Conservation (phyloP, 1,140 invertebrate species). For the Chrysopa pallens region DNA sequence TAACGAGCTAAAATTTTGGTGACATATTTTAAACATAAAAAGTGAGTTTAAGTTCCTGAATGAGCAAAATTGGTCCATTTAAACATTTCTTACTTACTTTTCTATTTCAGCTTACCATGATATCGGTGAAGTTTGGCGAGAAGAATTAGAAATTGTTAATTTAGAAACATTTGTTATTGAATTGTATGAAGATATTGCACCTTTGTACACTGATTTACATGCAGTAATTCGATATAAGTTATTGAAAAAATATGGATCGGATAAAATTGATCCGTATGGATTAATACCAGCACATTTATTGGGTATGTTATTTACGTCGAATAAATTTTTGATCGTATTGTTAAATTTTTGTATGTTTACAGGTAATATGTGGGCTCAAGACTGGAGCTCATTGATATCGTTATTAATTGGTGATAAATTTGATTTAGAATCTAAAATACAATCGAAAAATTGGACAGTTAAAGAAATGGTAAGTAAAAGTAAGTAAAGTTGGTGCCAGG, state of each 20-base stretch:
- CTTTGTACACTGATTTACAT: conserved; percentile 50
- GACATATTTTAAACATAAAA: no score
- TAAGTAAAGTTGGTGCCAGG: no score
- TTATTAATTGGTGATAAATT: conserved; percentile 24
- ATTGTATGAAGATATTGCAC: conserved; percentile 35
- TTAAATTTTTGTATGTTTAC: conserved; percentile 1
- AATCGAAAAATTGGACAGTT: conserved; percentile 33
- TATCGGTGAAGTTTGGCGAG: conserved; percentile 37
- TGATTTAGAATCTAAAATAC: conserved; percentile 28
- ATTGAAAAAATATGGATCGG: conserved; percentile 22
- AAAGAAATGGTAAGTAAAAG: conserved; percentile 28
- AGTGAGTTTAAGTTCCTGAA: no score
- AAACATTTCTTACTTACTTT: no score
- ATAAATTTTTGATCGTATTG: not conserved
- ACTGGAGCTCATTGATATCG: conserved; percentile 32
- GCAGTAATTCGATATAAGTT: conserved; percentile 40
- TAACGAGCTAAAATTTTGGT: no score
- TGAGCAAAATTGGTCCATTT: no score
- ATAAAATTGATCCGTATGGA: conserved; percentile 21
- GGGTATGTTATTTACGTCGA: conserved; percentile 20
- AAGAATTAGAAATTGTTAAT: conserved; percentile 34
- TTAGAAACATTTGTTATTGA: conserved; percentile 28
- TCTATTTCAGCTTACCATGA: conserved; percentile 40
- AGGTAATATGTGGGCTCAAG: conserved; percentile 40
- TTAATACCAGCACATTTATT: conserved; percentile 50